These are phyloP conservation scores for Microtus montanus DNA, from an alignment of 2,113 vertebrate species.

Conservation along the genomic window DNA sequence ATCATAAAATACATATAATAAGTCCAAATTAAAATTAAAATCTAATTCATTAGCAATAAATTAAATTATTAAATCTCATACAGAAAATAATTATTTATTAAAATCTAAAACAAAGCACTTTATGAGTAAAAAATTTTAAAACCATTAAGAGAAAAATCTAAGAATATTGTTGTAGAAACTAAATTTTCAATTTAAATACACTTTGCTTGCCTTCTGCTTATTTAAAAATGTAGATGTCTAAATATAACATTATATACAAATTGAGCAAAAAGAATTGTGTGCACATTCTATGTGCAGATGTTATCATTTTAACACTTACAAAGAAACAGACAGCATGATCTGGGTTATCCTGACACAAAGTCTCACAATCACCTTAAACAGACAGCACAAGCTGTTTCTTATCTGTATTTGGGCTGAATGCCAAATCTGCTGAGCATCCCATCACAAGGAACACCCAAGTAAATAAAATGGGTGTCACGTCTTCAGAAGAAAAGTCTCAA, in stretches of 20 bases:
- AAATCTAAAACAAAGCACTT: not conserved
- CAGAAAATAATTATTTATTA: not conserved
- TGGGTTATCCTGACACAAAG: conserved; percentile 32
- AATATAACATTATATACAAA: not conserved
- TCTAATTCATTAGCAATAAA: not conserved
- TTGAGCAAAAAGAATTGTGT: not conserved
- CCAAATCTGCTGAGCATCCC: conserved; percentile 40
- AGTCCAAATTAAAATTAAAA: not conserved
- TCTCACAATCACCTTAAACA: conserved; percentile 2
- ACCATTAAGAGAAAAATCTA: conserved; percentile 26
- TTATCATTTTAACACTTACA: not conserved
- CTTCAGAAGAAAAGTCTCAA: conserved; percentile 39
- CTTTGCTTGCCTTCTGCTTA: not conserved
- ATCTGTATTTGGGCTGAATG: not conserved
- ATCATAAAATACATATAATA: not conserved
- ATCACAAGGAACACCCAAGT: conserved; percentile 11
- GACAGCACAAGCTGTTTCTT: conserved; percentile 32
- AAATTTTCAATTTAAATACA: not conserved
- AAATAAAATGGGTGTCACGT: not conserved
- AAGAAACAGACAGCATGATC: not conserved
- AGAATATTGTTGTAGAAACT: not conserved
- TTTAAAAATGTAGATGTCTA: conserved; percentile 11
- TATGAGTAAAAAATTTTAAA: not conserved
- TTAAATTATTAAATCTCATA: not conserved
- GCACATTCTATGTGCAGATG: not conserved